Conservation (phyloP, 2,113 vertebrate genomes). For the Xenotilapia caudafasciata region DNA sequence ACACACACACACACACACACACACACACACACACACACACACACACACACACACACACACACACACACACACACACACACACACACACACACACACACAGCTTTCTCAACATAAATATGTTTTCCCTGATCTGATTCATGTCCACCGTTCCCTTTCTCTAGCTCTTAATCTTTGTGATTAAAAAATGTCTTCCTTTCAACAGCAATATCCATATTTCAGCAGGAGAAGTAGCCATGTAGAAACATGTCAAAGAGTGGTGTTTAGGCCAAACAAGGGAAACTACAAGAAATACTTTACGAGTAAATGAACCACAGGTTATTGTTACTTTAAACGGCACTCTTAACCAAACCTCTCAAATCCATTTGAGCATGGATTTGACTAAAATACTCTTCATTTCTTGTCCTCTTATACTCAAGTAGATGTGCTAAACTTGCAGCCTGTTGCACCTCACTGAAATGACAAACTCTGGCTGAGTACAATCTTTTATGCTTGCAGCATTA, state of each 20-base stretch:
- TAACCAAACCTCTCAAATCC: background rate
- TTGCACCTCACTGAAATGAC: background rate
- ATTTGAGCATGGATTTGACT: background rate
- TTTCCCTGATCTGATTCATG: background rate
- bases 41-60: slow-evolving; percentile 2
- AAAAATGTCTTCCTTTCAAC: background rate
- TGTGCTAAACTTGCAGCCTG: background rate
- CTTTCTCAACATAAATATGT: background rate
- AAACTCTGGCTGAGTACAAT: background rate
- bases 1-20: background rate
- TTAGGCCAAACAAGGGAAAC: background rate
- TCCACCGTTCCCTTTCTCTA: background rate
- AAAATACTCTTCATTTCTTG: background rate
- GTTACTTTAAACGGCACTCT: background rate
- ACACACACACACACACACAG: background rate
- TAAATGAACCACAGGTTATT: background rate
- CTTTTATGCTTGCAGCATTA: slow-evolving; percentile 6
- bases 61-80: background rate
- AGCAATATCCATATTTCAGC: background rate
- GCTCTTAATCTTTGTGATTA: background rate
- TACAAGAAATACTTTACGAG: background rate
- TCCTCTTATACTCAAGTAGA: background rate
- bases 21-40: background rate
- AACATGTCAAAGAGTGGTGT: background rate
- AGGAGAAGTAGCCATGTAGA: background rate